Conservation (phyloP, 2,888 invertebrate species). For the Clistopyga incitator region DNA sequence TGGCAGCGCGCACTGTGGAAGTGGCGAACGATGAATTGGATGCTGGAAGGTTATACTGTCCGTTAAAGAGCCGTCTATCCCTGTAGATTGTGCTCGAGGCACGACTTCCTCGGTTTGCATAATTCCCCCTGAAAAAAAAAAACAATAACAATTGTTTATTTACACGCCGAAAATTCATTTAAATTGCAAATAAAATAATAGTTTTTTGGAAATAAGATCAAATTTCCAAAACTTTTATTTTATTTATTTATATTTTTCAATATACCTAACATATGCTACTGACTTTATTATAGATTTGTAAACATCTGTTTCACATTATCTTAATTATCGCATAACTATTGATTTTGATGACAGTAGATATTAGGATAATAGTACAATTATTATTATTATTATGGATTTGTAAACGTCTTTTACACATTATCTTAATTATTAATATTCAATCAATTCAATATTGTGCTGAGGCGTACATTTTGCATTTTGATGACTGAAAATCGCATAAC, state of each 20-base stretch:
- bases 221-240: too few relatives aligned
- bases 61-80: slow-evolving; percentile 79
- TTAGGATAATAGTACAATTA: too few relatives aligned
- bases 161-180: slow-evolving; percentile 21
- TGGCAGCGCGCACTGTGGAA: slow-evolving; percentile 77
- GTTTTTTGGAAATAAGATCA: too few relatives aligned
- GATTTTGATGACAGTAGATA: too few relatives aligned
- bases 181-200: too few relatives aligned
- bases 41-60: slow-evolving; percentile 76
- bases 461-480: neutral
- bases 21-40: slow-evolving; percentile 77
- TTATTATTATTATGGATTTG: too few relatives aligned
- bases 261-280: too few relatives aligned
- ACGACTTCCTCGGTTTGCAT: slow-evolving; percentile 84
- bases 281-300: too few relatives aligned
- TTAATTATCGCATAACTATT: too few relatives aligned
- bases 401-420: neutral
- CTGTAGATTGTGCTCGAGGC: slow-evolving; percentile 81
- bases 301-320: too few relatives aligned
- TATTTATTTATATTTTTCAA: too few relatives aligned
- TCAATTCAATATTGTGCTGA: neutral
- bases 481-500: neutral
- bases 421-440: neutral
- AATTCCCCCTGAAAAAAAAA: slow-evolving; percentile 82
- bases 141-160: slow-evolving; percentile 38